These are phyloP conservation scores for Patiria miniata DNA, from an alignment of 35 echinoderm and acorn worm genomes.

Conservation along the genomic window DNA sequence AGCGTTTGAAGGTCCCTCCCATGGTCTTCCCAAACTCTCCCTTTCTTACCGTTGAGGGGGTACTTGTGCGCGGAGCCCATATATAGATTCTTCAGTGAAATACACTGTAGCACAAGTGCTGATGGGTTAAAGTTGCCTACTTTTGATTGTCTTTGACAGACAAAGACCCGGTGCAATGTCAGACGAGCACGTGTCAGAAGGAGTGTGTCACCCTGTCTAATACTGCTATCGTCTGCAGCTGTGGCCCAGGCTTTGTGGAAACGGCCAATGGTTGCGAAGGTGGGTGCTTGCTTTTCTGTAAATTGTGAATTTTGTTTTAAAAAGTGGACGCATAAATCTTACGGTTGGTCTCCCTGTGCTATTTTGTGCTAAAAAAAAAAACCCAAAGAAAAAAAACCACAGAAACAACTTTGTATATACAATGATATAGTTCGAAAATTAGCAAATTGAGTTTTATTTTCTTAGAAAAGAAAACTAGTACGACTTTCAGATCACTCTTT, in stretches of 20 bases:
- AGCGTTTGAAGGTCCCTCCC: too few species aligned
- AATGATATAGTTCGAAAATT: too few species aligned
- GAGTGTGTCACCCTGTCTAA: conserved; percentile 24
- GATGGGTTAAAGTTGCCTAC: not conserved
- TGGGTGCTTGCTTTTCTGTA: not conserved
- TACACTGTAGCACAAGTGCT: not conserved
- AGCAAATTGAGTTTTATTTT: not conserved
- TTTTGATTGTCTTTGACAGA: not conserved
- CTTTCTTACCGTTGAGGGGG: too few species aligned
- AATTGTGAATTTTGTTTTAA: not conserved
- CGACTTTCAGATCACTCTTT: too few species aligned
- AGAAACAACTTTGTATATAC: too few species aligned
- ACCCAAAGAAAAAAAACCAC: too few species aligned
- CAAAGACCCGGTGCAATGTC: not conserved
- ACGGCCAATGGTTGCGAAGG: not conserved
- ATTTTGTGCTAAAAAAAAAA: too few species aligned
- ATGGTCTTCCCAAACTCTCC: too few species aligned
- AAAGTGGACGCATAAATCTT: not conserved
- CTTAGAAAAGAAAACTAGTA: too few species aligned
- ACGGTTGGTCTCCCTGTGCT: too few species aligned
- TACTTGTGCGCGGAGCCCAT: too few species aligned
- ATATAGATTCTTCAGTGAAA: too few species aligned
- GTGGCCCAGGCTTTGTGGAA: not conserved
- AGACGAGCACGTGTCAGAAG: conserved; percentile 8
- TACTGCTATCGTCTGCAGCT: conserved; percentile 26